A percentile compares a stretch with the other conserved stretches of the same genome.
Conservation (phyloP, 2,888 invertebrate genomes). For the Kryphioiulus occultus region DNA sequence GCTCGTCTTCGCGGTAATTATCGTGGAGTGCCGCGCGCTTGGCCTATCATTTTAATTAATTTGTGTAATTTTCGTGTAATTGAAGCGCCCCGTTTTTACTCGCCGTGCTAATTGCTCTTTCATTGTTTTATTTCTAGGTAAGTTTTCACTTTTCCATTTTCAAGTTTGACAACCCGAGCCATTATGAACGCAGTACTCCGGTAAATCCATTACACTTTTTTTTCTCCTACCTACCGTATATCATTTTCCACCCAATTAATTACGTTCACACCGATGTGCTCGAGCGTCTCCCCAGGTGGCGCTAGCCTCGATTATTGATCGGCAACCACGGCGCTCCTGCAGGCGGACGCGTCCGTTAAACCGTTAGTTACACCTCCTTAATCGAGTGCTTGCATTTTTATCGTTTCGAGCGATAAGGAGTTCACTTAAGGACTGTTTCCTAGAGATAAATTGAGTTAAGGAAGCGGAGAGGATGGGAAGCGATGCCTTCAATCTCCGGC, state of each 20-base stretch:
- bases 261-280: not conserved
- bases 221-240: not conserved
- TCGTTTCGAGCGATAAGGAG: constrained; percentile 38
- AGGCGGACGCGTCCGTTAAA: not conserved
- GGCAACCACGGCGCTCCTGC: not conserved
- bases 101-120: not conserved
- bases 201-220: constrained; percentile 7
- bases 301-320: not conserved
- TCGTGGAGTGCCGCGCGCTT: not conserved
- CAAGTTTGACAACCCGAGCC: constrained; percentile 39
- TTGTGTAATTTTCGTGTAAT: not conserved
- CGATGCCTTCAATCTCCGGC: not conserved
- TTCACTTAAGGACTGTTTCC: constrained; percentile 36
- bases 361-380: not conserved
- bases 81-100: not conserved
- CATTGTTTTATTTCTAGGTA: not conserved
- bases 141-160: constrained; percentile 40
- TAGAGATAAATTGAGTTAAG: constrained; percentile 39
- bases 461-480: not conserved
- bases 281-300: not conserved
- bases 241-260: not conserved
- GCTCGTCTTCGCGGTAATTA: not conserved
- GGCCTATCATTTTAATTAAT: not conserved
- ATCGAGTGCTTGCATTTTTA: constrained; percentile 29
- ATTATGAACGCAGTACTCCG: constrained; percentile 37